These are phyloP conservation scores for Drosophila paramelanica DNA, from an alignment of 2,888 invertebrate species.

Conservation along the genomic window DNA sequence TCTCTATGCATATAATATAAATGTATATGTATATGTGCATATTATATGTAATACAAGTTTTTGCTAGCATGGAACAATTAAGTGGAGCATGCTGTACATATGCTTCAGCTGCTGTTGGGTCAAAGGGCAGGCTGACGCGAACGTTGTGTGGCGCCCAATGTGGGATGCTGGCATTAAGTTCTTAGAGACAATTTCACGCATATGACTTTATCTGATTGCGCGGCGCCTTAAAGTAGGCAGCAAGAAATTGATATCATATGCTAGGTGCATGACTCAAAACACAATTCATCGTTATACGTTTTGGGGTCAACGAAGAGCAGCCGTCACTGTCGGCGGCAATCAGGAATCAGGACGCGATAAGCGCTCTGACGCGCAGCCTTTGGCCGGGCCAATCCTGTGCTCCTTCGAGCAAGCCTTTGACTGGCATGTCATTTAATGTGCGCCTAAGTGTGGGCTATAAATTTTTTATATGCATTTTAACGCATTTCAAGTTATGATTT, in stretches of 20 bases:
- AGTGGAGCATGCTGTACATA: neutral
- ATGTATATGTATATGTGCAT: too few relatives aligned
- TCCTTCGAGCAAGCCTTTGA: conserved; percentile 61
- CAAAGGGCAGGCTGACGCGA: neutral
- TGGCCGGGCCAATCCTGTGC: neutral
- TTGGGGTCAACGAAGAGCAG: conserved; percentile 61
- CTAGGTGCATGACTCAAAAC: conserved; percentile 29
- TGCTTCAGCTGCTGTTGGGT: neutral
- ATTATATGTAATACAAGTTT: neutral
- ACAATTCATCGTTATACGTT: conserved; percentile 66
- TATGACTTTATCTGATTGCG: conserved; percentile 1
- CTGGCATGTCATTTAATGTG: conserved; percentile 75
- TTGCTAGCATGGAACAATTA: neutral
- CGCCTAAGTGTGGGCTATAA: conserved; percentile 75
- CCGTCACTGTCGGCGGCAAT: conserved; percentile 35
- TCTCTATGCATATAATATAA: too few relatives aligned
- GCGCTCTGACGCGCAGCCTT: neutral
- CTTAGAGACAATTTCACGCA: conserved; percentile 1
- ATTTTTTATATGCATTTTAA: conserved; percentile 80
- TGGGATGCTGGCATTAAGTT: neutral
- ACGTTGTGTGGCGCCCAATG: neutral
- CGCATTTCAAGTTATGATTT: conserved; percentile 78
- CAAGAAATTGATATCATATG: conserved; percentile 11
- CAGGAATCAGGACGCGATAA: conserved; percentile 29
- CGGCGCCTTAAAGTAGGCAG: conserved; percentile 20